A percentile compares a stretch with the other conserved stretches of the same genome.
phyloP scores from a whole-genome alignment of 2,888 invertebrate genomes.

The Capitulum mitella region DNA sequence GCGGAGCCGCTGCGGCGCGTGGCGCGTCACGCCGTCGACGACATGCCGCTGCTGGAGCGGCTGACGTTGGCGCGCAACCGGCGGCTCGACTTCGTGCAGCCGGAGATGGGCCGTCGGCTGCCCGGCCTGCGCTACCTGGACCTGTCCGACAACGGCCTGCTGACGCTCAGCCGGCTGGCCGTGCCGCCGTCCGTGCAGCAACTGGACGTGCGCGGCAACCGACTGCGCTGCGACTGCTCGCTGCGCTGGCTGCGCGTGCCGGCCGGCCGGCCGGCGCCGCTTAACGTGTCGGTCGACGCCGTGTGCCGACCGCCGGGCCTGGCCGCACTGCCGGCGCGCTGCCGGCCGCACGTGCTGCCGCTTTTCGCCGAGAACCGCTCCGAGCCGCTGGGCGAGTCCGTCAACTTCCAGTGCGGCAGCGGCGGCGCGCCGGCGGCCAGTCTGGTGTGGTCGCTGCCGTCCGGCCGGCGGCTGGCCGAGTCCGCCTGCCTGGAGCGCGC shows the following conservation, averaged over 20 bases:
- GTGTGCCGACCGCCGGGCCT: too few relatives aligned
- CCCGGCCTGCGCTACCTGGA: neutral
- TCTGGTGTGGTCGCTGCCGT: neutral
- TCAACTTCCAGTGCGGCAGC: neutral
- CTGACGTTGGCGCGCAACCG: neutral
- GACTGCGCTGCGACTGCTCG: constrained; percentile 13
- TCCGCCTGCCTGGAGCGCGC: neutral
- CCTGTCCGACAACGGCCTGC: neutral
- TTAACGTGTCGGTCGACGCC: neutral
- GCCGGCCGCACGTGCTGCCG: constrained; percentile 7
- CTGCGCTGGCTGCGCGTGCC: neutral
- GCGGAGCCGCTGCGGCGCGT: neutral
- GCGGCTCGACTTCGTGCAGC: neutral
- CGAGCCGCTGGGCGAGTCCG: neutral
- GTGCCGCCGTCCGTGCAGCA: neutral
- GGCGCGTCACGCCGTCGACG: neutral
- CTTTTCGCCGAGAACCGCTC: neutral
- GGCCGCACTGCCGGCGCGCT: neutral
- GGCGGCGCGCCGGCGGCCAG: neutral
- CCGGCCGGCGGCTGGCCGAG: neutral
- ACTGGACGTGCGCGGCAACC: neutral
- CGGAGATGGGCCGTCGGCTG: neutral
- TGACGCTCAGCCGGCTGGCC: neutral
- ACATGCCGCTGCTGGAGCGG: constrained; percentile 5
- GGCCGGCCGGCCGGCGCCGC: too few relatives aligned